These are phyloP conservation scores for Anolis sagrei DNA, from an alignment of 2,113 vertebrate species.

Conservation along the genomic window DNA sequence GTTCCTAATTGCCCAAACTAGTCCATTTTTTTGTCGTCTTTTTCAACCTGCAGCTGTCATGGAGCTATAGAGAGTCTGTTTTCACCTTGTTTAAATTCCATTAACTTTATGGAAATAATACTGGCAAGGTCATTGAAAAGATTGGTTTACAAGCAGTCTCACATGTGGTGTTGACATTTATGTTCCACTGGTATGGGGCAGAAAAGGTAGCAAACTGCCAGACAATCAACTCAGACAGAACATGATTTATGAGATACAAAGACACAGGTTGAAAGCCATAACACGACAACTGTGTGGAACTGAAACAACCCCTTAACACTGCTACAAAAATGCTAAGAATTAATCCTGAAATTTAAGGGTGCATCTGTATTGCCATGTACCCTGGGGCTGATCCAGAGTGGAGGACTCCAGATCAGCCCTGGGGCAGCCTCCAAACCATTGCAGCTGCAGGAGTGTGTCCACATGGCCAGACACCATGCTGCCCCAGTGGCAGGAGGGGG, in stretches of 20 bases:
- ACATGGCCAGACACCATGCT: too few species aligned
- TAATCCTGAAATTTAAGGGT: too few species aligned
- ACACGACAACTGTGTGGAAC: background rate
- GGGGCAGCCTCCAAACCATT: too few species aligned
- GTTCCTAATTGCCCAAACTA: background rate
- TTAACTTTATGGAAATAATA: background rate
- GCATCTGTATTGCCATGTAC: too few species aligned
- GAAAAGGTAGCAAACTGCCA: too few species aligned
- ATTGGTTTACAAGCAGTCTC: background rate
- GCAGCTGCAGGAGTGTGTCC: too few species aligned
- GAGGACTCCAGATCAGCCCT: too few species aligned
- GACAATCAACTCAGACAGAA: too few species aligned
- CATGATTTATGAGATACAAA: background rate
- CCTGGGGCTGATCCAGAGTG: too few species aligned
- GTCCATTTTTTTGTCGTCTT: accelerated
- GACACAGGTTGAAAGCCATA: background rate
- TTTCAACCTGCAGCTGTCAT: conserved; percentile 3
- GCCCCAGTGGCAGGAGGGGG: too few species aligned
- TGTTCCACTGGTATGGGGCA: background rate
- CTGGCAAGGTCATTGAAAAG: too few species aligned
- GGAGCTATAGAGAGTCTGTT: background rate
- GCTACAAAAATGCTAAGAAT: background rate
- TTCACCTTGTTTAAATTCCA: background rate
- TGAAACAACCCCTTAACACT: background rate
- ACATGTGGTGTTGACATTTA: background rate